Base-by-base conservation (phyloP, 2,113 vertebrate genomes). In the Todiramphus chloris region DNA sequence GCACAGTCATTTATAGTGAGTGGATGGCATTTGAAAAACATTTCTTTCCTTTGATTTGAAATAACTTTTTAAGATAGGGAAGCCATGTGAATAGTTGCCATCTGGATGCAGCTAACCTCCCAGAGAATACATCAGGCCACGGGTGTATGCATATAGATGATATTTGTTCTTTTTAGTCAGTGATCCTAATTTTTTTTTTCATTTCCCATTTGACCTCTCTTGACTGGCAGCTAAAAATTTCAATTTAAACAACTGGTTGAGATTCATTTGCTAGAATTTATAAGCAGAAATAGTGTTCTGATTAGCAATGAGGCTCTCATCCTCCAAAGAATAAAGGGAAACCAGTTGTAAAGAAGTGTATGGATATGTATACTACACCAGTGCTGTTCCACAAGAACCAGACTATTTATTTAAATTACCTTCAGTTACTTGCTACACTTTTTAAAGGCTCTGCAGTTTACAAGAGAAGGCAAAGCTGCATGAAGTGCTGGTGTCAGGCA, bases 281-380 rank as follows among this genome's bases (percentile, higher is more conserved):
- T 58, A 94, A 94, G 85, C 58, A 93, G 96, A 96, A 97, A 88
- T 70, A 94, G 83, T 90, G 93, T 91, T 95, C 89, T 93, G 94
- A 97, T 97, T 95, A 97, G 78, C 86, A 94, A 91, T 64, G 95
- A 94, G 76, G 83, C 77, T 94, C 96, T 96, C 91, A 79, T 80
- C 81, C 95, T 97, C 96, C 83, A 93, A 97, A 97, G 96, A 94
- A 85, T 81, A 97, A 81, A 89, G 67, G 92, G 60, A 95, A 95
- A 94, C 93, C 94, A 66, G 67, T 93, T 91, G 39, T 96, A 95
- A 95, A 96, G 89, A 86, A 94, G 90, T 12, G 15, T 95, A 92
- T 96, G 93, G 97, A 97, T 96, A 96, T 94, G 84, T 89, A 92
- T 95, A 64, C 5, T 58, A 62, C 48, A 92, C 72, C 89, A 89